These are phyloP conservation scores for Agrotis clavis DNA, from an alignment of 2,888 invertebrate genomes.

Conservation along the genomic window DNA sequence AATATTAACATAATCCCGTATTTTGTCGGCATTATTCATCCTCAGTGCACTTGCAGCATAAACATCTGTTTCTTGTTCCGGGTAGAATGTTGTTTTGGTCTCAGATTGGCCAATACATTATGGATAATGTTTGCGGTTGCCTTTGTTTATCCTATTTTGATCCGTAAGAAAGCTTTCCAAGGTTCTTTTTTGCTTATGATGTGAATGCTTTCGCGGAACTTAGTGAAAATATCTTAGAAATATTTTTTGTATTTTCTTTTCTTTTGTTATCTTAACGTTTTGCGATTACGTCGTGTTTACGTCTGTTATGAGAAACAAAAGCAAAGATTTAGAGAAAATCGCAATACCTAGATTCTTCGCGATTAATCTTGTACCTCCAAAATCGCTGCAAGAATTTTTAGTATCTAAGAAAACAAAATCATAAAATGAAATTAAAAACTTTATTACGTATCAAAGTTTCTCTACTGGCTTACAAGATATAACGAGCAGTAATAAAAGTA, in stretches of 20 bases:
- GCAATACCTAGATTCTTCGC: background rate
- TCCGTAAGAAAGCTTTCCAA: background rate
- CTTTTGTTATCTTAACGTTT: slow-evolving; percentile 3
- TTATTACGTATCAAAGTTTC: slow-evolving; percentile 14
- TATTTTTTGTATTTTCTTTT: background rate
- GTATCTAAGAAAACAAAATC: background rate
- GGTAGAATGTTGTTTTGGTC: slow-evolving; percentile 31
- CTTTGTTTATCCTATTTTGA: slow-evolving; percentile 11
- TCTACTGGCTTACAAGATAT: slow-evolving; percentile 8
- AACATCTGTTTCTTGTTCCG: slow-evolving; percentile 70
- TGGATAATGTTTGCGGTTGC: slow-evolving; percentile 45
- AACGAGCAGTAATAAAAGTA: slow-evolving; percentile 37
- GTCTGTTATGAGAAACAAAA: background rate
- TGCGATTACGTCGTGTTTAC: background rate
- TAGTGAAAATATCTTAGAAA: background rate
- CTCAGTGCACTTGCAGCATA: slow-evolving; percentile 70
- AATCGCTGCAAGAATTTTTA: background rate
- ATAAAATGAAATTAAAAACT: slow-evolving; percentile 35
- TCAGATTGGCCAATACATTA: slow-evolving; percentile 51
- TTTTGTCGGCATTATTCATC: slow-evolving; percentile 83
- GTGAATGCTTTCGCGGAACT: background rate
- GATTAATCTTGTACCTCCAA: background rate
- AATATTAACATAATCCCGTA: slow-evolving; percentile 83
- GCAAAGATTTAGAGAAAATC: background rate
- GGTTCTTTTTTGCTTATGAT: background rate